Base-by-base conservation (phyloP, 2,113 vertebrate species). In the Pelodiscus sinensis region DNA sequence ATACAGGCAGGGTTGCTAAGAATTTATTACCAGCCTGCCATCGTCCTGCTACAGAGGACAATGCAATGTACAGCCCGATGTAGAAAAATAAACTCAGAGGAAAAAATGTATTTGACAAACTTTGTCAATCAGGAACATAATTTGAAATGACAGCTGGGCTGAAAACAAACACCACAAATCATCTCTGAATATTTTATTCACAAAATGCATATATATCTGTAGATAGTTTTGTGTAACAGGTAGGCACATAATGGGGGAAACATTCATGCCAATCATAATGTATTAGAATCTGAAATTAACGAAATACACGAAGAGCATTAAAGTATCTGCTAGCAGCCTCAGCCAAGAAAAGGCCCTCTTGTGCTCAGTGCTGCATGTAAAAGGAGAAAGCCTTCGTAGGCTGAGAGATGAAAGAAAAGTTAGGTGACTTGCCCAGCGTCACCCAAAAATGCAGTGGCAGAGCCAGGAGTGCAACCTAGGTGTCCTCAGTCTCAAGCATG, bases 1-100 rank as follows among this genome's bases (percentile, higher is more conserved):
- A 92, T 16, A 88, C 84, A 96, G 91, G 95, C 86, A 78, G 65
- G 81, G 94, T 96, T 95, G 95, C 92, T 82, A 95, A 52, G 85
- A 95, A 86, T 96, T 96, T 96, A 94, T 97, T 94, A 96, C 60
- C 2, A 87, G 35, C 87, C n/a, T 68, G 4, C 5, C 80, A 54
- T 29, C 1, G 52, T 86, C 58, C 56, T 90, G 13, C 80, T 85
- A n/a, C 81, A 88, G 15, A 35, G 44, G 31, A 56, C 79, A 24
- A 6, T 81, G 6, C 84, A 57, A 84, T 79, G 27, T 8, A 79
- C 25, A 88, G 31, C 2, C 24, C 19, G 62, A 4, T 29, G 44
- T 38, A 90, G 25, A 25, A 81, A 86, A 92, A 81, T 0, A 0
- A 12, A 81, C 31, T 0, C 58, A 50, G 51, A 85, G 6, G 25